Base-by-base conservation (phyloP, 2,888 invertebrate genomes). In the Endotricha flammealis region DNA sequence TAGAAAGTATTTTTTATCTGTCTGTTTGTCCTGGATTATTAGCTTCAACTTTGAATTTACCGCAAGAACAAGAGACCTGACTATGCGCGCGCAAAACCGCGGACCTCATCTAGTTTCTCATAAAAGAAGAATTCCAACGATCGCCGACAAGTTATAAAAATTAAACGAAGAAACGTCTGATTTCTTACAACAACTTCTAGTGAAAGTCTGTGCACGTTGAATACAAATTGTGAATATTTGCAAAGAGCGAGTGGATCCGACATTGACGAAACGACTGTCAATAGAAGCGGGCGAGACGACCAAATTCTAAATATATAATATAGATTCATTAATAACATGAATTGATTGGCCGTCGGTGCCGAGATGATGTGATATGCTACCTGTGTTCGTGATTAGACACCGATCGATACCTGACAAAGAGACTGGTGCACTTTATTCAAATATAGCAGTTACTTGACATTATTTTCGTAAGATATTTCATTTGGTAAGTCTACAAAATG, bases 261-360 rank as follows among this genome's bases (percentile, higher is more conserved):
- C 79, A 64, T 70, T 77, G 80, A 80, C 72, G 73, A 76, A 80
- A 80, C 75, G 66, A 69, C 78, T 77, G 80, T 81, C 80, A 74
- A 66, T 75, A 57, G 54, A 24, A 27, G 30, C 22, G 12, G 14
- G 57, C 59, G 64, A 72, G 68, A 64, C 45, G 54, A 51, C 67
- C 66, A 72, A 73, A 68, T 73, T 71, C 69, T 64, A 70, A 69
- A 74, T 66, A 68, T 72, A 67, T 63, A 65, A 48, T 57, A 46
- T 44, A 52, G 53, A 49, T 64, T 70, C 78, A 79, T 81, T 76
- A 78, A 81, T 79, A 80, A 77, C 73, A 62, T 66, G 71, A 69
- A 67, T 77, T 66, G 64, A 70, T 67, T 58, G 71, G 48, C 61
- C 64, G 66, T 60, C 58, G 58, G 64, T 55, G 51, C 57, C 57